These are phyloP conservation scores for Astyanax mexicanus DNA, from an alignment of 2,797 vertebrate species.

Conservation along the genomic window DNA sequence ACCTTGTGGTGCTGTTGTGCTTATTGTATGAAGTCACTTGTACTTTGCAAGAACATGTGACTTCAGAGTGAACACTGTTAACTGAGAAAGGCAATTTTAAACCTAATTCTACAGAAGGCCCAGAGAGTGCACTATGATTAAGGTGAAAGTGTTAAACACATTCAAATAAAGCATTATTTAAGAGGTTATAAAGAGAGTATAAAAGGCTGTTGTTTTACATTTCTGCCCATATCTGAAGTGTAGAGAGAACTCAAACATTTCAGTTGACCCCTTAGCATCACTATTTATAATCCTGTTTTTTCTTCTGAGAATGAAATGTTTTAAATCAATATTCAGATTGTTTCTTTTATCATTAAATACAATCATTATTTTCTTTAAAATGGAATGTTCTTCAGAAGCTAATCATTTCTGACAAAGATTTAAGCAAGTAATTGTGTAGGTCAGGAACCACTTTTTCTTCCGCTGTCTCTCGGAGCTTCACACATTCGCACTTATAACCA, in stretches of 20 bases:
- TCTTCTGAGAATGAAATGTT: not conserved
- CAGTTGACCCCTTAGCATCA: not conserved
- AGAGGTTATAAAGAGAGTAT: constrained; percentile 3
- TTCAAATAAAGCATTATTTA: not conserved
- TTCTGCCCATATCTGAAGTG: constrained; percentile 10
- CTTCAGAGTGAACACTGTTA: constrained; percentile 9
- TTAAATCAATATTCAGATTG: not conserved
- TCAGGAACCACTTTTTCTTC: not conserved
- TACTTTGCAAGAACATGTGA: not conserved
- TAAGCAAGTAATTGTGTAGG: not conserved
- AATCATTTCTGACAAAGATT: not conserved
- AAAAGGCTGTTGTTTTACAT: constrained; percentile 20
- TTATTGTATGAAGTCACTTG: constrained; percentile 13
- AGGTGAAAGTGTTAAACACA: constrained; percentile 17
- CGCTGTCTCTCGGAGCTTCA: not conserved
- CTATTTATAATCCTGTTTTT: not conserved
- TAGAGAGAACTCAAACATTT: not conserved
- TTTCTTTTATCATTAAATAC: not conserved
- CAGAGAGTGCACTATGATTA: not conserved
- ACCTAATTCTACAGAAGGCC: not conserved
- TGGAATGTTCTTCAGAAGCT: not conserved
- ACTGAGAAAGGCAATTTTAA: not conserved
- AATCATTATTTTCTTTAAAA: not conserved
- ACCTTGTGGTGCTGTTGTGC: constrained; percentile 48
- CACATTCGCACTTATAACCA: not conserved